A percentile compares a stretch with the other conserved stretches of the same genome.
Evolutionary conservation across 2,113 vertebrate genomes (phyloP).

Genomic region (Sciurus niger): DNA sequence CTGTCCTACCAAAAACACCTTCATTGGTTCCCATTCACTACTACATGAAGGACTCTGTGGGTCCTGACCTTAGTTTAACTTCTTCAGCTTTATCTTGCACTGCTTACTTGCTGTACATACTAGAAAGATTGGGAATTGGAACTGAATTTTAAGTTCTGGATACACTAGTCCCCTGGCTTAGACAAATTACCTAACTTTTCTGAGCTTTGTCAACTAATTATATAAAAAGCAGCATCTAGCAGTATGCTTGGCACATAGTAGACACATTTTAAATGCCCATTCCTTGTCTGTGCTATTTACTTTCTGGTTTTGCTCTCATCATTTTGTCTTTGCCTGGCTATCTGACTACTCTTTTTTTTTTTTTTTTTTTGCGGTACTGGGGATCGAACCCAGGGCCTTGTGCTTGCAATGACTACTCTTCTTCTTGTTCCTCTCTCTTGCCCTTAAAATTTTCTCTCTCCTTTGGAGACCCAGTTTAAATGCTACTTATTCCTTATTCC

Average conservation of each 20-base stretch:
- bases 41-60: not conserved
- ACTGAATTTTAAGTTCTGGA: slow-evolving; percentile 31
- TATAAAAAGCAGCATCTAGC: slow-evolving; percentile 30
- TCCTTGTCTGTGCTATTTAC: not conserved
- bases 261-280: not conserved
- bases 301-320: slow-evolving; percentile 28
- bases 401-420: no score
- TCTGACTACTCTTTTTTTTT: not conserved
- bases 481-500: slow-evolving; percentile 42
- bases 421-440: not conserved
- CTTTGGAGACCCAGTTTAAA: slow-evolving; percentile 35
- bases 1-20: not conserved
- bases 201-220: slow-evolving; percentile 5
- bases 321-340: slow-evolving; percentile 27
- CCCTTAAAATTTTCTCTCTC: slow-evolving; percentile 38
- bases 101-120: slow-evolving; percentile 20
- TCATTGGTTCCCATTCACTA: not conserved
- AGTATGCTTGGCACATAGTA: not conserved
- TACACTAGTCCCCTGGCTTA: not conserved
- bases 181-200: slow-evolving; percentile 38
- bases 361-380: no score
- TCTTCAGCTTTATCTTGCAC: slow-evolving; percentile 48
- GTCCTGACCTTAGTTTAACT: not conserved
- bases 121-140: slow-evolving; percentile 52
- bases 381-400: no score